phyloP scores from a whole-genome alignment of 2,888 invertebrate species.

The Pseudoips prasinana region DNA sequence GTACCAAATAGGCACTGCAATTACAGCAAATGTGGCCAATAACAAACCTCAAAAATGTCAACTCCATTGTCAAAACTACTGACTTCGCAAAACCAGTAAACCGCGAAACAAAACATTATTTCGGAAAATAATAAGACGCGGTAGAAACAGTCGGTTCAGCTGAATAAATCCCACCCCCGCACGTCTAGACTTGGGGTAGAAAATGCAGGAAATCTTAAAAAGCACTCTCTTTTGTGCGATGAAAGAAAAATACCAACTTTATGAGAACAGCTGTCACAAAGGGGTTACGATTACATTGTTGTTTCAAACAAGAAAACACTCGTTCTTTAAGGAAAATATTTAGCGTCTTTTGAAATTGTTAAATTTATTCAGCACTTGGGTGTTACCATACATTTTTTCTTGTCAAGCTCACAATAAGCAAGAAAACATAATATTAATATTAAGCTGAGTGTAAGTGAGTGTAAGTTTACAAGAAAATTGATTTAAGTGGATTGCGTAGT shows the following conservation, averaged over 20 bases:
- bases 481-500: no score
- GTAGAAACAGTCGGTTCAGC: conserved; percentile 38
- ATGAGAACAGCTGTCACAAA: conserved; percentile 18
- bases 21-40: no score
- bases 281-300: conserved; percentile 15
- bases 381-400: no score
- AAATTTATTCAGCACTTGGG: no score
- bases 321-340: neutral
- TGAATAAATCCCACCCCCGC: conserved; percentile 28
- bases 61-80: no score
- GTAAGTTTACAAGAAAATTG: no score
- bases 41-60: no score
- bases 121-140: conserved; percentile 43
- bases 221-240: conserved; percentile 35
- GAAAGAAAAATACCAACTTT: conserved; percentile 35
- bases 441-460: no score
- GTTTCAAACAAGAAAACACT: conserved; percentile 13
- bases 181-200: conserved; percentile 39
- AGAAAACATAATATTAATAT: no score
- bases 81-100: no score
- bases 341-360: neutral
- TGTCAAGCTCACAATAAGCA: no score
- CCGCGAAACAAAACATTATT: conserved; percentile 38
- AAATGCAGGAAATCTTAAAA: conserved; percentile 41
- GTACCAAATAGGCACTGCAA: no score